These are phyloP conservation scores for Mythimna ferrago DNA, from an alignment of 2,888 invertebrate species.

Conservation along the genomic window DNA sequence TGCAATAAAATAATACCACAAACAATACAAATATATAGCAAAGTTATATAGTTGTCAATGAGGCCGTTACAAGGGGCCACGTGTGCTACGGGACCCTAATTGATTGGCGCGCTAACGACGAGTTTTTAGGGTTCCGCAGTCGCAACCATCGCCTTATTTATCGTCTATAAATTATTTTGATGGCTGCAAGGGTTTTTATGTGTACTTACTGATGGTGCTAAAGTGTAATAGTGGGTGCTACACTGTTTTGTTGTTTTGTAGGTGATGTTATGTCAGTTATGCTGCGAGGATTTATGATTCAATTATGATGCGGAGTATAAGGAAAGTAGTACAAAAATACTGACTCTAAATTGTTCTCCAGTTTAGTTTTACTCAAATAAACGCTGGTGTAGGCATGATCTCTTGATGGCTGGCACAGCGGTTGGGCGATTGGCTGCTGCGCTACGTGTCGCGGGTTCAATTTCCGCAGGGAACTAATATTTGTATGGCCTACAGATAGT, in stretches of 20 bases:
- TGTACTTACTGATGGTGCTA: constrained; percentile 43
- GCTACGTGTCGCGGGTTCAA: too few species aligned
- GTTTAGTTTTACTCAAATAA: too few species aligned
- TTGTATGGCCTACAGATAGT: too few species aligned
- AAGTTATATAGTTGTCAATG: constrained; percentile 64
- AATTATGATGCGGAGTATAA: constrained; percentile 1
- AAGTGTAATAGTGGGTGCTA: constrained; percentile 24
- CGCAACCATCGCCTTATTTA: constrained; percentile 73
- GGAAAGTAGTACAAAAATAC: not conserved
- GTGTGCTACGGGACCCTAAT: constrained; percentile 72
- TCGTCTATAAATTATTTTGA: constrained; percentile 76
- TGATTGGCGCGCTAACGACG: constrained; percentile 74
- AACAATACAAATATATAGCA: constrained; percentile 35
- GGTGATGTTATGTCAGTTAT: not conserved
- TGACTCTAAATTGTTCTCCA: too few species aligned
- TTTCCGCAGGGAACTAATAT: too few species aligned
- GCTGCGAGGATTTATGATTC: constrained; percentile 27
- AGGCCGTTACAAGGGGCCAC: constrained; percentile 58
- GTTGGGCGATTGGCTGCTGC: too few species aligned
- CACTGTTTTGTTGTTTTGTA: constrained; percentile 20
- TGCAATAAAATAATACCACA: constrained; percentile 31
- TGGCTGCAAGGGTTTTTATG: constrained; percentile 61
- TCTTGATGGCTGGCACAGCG: too few species aligned
- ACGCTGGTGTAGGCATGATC: too few species aligned
- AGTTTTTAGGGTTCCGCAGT: constrained; percentile 74